Evolutionary conservation across 2,113 vertebrate species (phyloP).

Genomic region (Laticauda colubrina): DNA sequence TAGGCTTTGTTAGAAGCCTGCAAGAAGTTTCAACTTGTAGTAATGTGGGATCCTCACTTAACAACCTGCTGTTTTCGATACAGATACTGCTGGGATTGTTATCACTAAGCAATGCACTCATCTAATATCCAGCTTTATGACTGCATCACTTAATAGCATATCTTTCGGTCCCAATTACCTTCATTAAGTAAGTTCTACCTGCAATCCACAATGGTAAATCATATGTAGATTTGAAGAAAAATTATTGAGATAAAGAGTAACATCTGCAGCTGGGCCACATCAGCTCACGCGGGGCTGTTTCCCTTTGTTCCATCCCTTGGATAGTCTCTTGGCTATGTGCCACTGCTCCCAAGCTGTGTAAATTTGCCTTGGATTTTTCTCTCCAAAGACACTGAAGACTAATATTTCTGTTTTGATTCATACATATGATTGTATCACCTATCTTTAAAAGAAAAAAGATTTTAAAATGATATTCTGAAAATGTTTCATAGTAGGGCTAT

Average conservation of each 20-base stretch:
- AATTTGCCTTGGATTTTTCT: not conserved
- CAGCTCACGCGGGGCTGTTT: not conserved
- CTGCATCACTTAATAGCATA: not conserved
- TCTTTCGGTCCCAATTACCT: not conserved
- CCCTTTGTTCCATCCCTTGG: not conserved
- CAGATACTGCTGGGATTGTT: not conserved
- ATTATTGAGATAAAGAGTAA: not conserved
- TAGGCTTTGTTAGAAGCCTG: not conserved
- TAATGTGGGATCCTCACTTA: not conserved
- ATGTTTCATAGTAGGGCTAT: not conserved
- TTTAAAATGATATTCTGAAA: not conserved
- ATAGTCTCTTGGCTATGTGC: not conserved
- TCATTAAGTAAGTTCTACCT: not conserved
- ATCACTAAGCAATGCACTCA: not conserved
- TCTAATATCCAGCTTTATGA: not conserved
- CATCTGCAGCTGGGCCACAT: not conserved
- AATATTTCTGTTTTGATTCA: not conserved
- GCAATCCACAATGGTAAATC: not conserved
- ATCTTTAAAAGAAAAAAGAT: not conserved
- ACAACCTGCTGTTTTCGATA: not conserved
- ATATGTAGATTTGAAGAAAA: not conserved
- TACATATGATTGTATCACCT: not conserved
- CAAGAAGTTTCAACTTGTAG: not conserved
- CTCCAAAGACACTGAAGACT: not conserved
- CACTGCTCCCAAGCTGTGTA: not conserved